Evolutionary conservation across 2,113 vertebrate species (phyloP).

Genomic region (Poeciliopsis prolifica): DNA sequence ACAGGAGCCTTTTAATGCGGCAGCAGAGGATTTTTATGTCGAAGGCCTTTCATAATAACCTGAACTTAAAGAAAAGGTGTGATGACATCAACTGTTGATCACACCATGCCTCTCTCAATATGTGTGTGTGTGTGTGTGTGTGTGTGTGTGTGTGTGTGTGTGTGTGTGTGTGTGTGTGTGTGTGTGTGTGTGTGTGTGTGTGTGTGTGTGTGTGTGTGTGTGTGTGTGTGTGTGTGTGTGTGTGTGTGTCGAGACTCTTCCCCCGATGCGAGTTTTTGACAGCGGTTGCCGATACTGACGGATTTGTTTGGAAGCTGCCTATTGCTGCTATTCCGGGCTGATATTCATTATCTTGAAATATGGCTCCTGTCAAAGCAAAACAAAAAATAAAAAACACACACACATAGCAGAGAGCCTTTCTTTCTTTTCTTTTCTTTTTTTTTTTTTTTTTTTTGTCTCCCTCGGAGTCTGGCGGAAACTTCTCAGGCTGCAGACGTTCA

Average conservation of each 20-base stretch:
- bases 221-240: background rate
- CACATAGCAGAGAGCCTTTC: background rate
- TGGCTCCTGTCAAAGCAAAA: constrained; percentile 22
- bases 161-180: constrained; percentile 19
- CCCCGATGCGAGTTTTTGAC: constrained; percentile 35
- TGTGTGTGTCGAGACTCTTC: background rate
- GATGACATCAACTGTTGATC: background rate
- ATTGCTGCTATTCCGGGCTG: constrained; percentile 33
- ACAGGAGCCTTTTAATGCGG: background rate
- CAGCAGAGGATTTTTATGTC: background rate
- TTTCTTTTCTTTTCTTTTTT: no score
- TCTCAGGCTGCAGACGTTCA: background rate
- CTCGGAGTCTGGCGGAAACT: background rate
- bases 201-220: no score
- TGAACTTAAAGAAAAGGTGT: background rate
- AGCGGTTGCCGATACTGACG: constrained; percentile 41
- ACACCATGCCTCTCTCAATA: background rate
- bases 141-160: background rate
- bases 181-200: constrained; percentile 2
- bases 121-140: no score
- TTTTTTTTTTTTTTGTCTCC: background rate
- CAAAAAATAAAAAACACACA: background rate
- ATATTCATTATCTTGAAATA: constrained; percentile 49
- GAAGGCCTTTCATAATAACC: background rate
- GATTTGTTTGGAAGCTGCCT: constrained; percentile 29